Evolutionary conservation across 30 jellyfish, hydroid and myxozoan genomes (phyloP), one percentile per base, ranked within the genome.

Genomic region (Aurelia aurita): DNA sequence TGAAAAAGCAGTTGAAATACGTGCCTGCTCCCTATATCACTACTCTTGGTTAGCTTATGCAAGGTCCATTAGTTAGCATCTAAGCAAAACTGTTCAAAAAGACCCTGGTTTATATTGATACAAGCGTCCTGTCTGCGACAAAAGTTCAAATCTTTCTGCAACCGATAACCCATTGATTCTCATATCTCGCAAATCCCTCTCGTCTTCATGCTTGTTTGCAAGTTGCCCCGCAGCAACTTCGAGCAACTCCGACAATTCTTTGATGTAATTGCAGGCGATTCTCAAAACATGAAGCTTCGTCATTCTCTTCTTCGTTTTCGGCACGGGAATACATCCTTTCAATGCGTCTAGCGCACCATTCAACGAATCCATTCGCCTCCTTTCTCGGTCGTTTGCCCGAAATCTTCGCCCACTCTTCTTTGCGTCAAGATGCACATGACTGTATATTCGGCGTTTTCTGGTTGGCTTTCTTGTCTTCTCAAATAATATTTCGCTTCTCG

Each of bases 321-420:
- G 90, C 12, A 86, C 43, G 2, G 98, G 98, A 18, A 91, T 91
- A 60, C 98, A 91, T 2, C 96, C 91, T 91, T 86, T 91, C 66
- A 91, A 74, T 6, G 96, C 92, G 20, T 91, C 94, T 39, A 91
- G 57, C 3, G 98, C 98, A 49, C 98, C 94, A 77, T 91, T 91
- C 58, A 91, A 64, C 54, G 98, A 91, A 54, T 86, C 89, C 98
- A 91, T 91, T 43, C 98, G 89, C 26, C 96, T 79, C 58, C 98
- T 65, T 68, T 91, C 98, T 14, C 98, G 91, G 67, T 91, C 98
- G 31, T 91, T 91, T 23, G 98, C 98, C 13, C 98, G 94, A 61
- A 91, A 91, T n/a, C 98, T 61, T 57, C 98, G 96, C n/a, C 79
- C 87, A 55, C 98, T 91, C 45, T 91, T 92, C 74, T 91, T 91